These are phyloP conservation scores for Acrossocheilus wenchowensis DNA, from an alignment of 2,797 vertebrate species.

Conservation along the genomic window DNA sequence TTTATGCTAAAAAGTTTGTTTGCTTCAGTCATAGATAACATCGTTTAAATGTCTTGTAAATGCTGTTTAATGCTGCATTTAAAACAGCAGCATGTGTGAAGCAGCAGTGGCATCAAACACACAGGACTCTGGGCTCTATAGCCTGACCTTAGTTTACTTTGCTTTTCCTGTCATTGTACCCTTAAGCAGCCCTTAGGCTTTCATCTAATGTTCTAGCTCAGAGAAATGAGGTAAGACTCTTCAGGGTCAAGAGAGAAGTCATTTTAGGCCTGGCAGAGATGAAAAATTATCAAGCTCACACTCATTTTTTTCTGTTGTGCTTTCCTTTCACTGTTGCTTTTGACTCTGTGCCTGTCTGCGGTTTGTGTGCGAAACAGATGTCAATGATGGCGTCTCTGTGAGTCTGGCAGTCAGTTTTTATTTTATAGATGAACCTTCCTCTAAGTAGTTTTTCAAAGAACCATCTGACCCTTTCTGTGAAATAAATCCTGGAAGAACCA, in stretches of 20 bases:
- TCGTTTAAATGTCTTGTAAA: not conserved
- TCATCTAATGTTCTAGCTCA: conserved; percentile 33
- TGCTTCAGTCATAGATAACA: not conserved
- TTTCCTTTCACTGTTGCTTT: conserved; percentile 30
- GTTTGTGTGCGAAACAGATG: conserved; percentile 39
- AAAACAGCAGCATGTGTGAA: not conserved
- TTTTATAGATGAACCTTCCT: conserved; percentile 32
- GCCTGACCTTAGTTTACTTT: conserved; percentile 25
- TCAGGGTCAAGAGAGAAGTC: conserved; percentile 32
- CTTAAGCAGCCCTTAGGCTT: conserved; percentile 40
- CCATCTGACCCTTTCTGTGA: conserved; percentile 21
- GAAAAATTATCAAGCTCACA: conserved; percentile 5
- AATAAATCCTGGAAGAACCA: conserved; percentile 29
- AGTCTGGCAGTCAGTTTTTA: conserved; percentile 34
- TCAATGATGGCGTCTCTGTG: not conserved
- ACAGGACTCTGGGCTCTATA: not conserved
- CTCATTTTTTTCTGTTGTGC: not conserved
- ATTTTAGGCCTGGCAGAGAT: conserved; percentile 37
- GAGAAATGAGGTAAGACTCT: conserved; percentile 24
- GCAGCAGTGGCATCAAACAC: not conserved
- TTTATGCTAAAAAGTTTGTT: not conserved
- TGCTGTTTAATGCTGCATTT: not conserved
- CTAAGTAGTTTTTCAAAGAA: conserved; percentile 34
- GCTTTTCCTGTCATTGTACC: conserved; percentile 21
- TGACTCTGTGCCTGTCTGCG: conserved; percentile 36